phyloP scores from a whole-genome alignment of 92 coral and sea anemone genomes.

The Pocillopora grandis region DNA sequence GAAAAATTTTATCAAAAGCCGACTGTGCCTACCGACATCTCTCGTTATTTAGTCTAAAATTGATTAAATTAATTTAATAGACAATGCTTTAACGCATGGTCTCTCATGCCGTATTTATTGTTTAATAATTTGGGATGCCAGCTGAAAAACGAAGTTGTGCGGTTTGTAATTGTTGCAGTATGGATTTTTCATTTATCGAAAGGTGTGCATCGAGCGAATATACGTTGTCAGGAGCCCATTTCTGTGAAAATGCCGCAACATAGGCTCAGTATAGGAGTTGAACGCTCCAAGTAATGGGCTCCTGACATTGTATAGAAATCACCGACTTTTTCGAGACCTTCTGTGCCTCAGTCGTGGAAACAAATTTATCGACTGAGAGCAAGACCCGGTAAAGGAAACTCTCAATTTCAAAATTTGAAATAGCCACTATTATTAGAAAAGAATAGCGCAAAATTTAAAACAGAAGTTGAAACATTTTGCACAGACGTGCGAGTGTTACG shows the following conservation, averaged over 20 bases:
- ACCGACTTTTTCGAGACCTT: background rate
- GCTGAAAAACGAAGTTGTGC: background rate
- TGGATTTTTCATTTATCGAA: background rate
- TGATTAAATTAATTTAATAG: slow-evolving; percentile 3
- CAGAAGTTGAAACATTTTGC: too few species aligned
- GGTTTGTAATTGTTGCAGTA: background rate
- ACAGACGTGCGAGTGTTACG: too few species aligned
- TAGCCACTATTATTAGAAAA: too few species aligned
- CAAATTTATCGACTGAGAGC: too few species aligned
- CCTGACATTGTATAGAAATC: background rate
- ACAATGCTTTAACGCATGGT: slow-evolving; percentile 22
- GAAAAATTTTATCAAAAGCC: background rate
- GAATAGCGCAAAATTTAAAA: too few species aligned
- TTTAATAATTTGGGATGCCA: background rate
- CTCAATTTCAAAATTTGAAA: too few species aligned
- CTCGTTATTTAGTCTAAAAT: background rate
- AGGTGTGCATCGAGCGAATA: background rate
- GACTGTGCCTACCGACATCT: background rate
- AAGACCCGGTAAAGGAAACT: too few species aligned
- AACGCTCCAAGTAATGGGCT: too few species aligned
- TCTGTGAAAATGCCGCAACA: too few species aligned
- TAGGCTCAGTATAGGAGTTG: too few species aligned
- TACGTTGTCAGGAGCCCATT: background rate
- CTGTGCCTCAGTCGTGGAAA: background rate
- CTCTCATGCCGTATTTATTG: slow-evolving; percentile 22